Evolutionary conservation across 2,113 vertebrate species (phyloP).

Genomic region (human (Homo sapiens)): GRCh38 chr12:71638501-71639000

Average conservation of each 20-base stretch:
- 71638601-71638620: not conserved
- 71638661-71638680: not conserved
- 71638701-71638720: not conserved
- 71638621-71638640: not conserved
- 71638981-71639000: not conserved
- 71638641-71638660: conserved; percentile 7
- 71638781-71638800: not conserved
- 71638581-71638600: conserved; percentile 3
- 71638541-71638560: conserved; percentile 27
- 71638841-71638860: conserved; percentile 22
- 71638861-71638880: conserved; percentile 28
- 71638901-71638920: not conserved
- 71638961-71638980: not conserved
- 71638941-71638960: not conserved
- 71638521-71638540: not conserved
- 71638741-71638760: not conserved
- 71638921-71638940: not conserved
- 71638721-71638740: not conserved
- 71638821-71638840: not conserved
- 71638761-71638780: not conserved
- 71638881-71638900: not conserved
- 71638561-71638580: not conserved
- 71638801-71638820: not conserved
- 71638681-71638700: not conserved
- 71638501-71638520: conserved; percentile 84